Evolutionary conservation across 2,888 invertebrate species (phyloP), one percentile per base, ranked within the genome.

Genomic region (Drymonia ruficornis): DNA sequence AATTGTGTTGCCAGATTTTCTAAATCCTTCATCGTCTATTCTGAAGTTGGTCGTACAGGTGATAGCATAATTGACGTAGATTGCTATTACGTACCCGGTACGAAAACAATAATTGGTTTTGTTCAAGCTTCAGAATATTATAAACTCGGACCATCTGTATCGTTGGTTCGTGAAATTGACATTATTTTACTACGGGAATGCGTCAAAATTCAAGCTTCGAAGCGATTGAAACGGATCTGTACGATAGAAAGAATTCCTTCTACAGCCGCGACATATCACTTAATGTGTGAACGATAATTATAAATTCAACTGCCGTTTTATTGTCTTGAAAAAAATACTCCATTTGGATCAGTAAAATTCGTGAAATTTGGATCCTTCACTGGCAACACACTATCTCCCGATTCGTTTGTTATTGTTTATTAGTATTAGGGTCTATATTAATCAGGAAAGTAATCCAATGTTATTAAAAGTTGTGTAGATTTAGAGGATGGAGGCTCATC

Each of bases 201-300:
- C n/a, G n/a, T n/a, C n/a, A n/a, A n/a, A n/a, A n/a, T n/a, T n/a
- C n/a, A n/a, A n/a, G n/a, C n/a, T n/a, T n/a, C n/a, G n/a, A n/a
- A n/a, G n/a, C n/a, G n/a, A n/a, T n/a, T n/a, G n/a, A n/a, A n/a
- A n/a, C n/a, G n/a, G n/a, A 59, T 64, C 64, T 64, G 53, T 52
- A 56, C 56, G 58, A 52, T n/a, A 8, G 11, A 18, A 34, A 53
- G 52, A 44, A 40, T 49, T 55, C 19, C 40, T 49, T 58, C 63
- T 50, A 56, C 59, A 82, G 79, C 81, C 79, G 81, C 81, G 84
- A 84, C 87, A 87, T 85, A 89, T 89, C 89, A 86, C 87, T 82
- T 76, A 28, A 80, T 75, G 71, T 67, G 83, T 85, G 87, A 84
- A 83, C 76, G 90, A 91, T 89, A 91, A 89, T 91, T 89, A 91